Evolutionary conservation across 2,113 vertebrate genomes (phyloP).

Genomic region (Physeter macrocephalus): DNA sequence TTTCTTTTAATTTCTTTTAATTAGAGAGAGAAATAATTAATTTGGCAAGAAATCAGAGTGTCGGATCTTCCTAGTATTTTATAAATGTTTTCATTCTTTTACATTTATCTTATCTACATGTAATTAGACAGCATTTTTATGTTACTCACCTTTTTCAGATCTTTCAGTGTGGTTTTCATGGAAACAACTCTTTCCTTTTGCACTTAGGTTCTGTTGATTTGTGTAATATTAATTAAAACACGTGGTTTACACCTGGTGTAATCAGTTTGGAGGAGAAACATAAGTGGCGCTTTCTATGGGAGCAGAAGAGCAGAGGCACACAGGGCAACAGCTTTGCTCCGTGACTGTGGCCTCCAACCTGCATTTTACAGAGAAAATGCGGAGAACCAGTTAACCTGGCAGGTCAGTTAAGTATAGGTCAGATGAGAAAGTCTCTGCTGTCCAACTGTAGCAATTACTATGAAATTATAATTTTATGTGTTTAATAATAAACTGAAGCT

Average conservation of each 20-base stretch:
- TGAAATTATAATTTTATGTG: neutral
- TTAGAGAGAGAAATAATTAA: neutral
- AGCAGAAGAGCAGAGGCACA: accelerated
- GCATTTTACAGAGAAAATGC: too few relatives aligned
- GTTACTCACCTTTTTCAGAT: neutral
- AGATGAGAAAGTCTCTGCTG: neutral
- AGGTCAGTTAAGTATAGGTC: neutral
- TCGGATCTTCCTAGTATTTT: neutral
- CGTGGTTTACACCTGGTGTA: neutral
- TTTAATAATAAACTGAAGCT: neutral
- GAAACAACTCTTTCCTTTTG: neutral
- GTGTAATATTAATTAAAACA: neutral
- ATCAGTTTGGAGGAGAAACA: neutral
- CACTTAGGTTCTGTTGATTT: neutral
- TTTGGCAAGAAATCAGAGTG: neutral
- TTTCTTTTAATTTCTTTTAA: neutral
- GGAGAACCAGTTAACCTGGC: neutral
- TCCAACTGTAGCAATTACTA: accelerated
- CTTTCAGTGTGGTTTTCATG: neutral
- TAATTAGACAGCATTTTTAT: neutral
- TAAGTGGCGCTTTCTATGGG: accelerated
- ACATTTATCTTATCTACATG: neutral
- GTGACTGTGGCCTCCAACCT: accelerated
- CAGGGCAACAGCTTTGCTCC: accelerated
- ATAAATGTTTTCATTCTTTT: neutral